Base-by-base conservation (phyloP, 2,797 vertebrate genomes). In the Agapornis canus region DNA sequence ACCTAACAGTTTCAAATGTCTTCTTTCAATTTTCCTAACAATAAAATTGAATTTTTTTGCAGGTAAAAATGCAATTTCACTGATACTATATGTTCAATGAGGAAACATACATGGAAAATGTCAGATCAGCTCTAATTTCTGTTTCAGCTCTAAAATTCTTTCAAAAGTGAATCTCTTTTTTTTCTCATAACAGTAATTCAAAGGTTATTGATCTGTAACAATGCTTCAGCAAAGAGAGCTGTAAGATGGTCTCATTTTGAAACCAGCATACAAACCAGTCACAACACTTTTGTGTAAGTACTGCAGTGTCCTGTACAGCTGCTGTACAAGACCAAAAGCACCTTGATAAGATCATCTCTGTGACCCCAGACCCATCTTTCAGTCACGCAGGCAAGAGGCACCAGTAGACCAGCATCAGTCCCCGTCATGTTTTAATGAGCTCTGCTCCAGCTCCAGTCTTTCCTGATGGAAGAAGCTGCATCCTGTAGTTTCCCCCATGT, bases 401-500 rank as follows among this genome's bases (percentile, higher is more conserved):
- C 54, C 56, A 86, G 52, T 32, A 66, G 29, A 31, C 35, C 20
- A 40, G 21, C 21, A 32, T 11, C 2, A 2, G 37, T 39, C 26
- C 18, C 68, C 13, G 13, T n/a, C 78, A 78, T 37, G 9, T 26
- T 77, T n/a, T 69, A 66, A 51, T 0, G 2, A 61, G 18, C 18
- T 66, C 37, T 79, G 11, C 23, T 45, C 12, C 35, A 51, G 6
- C 11, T 27, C 12, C 40, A 81, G 29, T 3, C 23, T 60, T 59
- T 76, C 25, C 26, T 59, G 21, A 13, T 31, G 35, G 10, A 59
- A 23, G 14, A 81, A 49, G 26, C 7, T 37, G 5, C 27, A 31
- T 54, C 21, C 27, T n/a, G 16, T 0, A 0, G 10, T 32, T 56
- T 65, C 14, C 14, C 2, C 63, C 14, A 45, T 0, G 0, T 15